Conservation (phyloP, 2,888 invertebrate genomes). For the Carterocephalus palaemon region DNA sequence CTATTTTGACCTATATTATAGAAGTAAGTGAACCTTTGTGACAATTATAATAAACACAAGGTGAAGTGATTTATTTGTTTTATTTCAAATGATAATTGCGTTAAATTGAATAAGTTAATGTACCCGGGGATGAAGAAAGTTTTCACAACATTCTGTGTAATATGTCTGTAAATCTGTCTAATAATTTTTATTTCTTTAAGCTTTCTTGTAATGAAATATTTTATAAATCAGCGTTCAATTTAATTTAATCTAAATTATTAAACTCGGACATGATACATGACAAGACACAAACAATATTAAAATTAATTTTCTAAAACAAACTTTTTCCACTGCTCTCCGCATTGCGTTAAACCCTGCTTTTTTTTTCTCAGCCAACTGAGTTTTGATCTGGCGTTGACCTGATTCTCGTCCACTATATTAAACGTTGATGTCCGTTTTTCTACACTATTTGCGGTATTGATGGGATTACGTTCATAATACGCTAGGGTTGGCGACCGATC, state of each 20-base stretch:
- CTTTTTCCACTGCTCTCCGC: constrained; percentile 53
- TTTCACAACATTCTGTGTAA: too few species aligned
- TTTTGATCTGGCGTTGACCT: constrained; percentile 36
- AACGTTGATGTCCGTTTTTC: constrained; percentile 1
- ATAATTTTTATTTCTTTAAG: too few species aligned
- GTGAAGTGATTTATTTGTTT: constrained; percentile 19
- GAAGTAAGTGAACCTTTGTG: constrained; percentile 6
- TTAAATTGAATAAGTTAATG: too few species aligned
- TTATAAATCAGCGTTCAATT: too few species aligned
- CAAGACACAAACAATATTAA: constrained; percentile 23
- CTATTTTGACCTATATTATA: constrained; percentile 5
- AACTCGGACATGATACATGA: too few species aligned
- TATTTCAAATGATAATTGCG: too few species aligned
- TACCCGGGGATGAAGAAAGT: too few species aligned
- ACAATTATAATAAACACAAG: constrained; percentile 14
- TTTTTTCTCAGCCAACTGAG: constrained; percentile 52
- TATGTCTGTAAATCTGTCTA: too few species aligned
- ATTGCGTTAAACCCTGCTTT: constrained; percentile 41
- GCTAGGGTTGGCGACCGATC: too few species aligned
- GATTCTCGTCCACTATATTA: constrained; percentile 5
- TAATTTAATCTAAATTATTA: too few species aligned
- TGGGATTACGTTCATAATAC: too few species aligned
- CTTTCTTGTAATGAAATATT: too few species aligned
- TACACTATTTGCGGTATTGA: not conserved
- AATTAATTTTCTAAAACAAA: constrained; percentile 45